Evolutionary conservation across 30 jellyfish, hydroid and myxozoan species (phyloP).

Genomic region (Calvadosia cruxmelitensis): DNA sequence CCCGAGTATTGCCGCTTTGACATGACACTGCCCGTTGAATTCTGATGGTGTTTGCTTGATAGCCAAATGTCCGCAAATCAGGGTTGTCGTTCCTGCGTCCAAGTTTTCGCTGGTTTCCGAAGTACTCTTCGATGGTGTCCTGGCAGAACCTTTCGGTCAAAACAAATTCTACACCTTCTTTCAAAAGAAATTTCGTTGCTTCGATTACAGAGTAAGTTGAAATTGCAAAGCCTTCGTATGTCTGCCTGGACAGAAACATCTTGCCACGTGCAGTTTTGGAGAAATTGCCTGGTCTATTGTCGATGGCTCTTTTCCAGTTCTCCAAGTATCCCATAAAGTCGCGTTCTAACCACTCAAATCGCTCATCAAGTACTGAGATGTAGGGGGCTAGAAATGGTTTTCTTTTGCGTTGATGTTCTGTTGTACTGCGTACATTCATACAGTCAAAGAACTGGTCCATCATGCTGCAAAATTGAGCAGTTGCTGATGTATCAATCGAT

Average conservation of each 20-base stretch:
- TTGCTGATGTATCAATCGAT: slow-evolving; percentile 22
- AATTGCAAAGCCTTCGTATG: slow-evolving; percentile 31
- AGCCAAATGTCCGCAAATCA: not conserved
- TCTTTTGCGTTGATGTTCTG: slow-evolving; percentile 15
- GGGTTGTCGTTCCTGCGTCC: slow-evolving; percentile 3
- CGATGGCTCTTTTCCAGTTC: slow-evolving; percentile 28
- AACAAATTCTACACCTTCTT: slow-evolving; percentile 12
- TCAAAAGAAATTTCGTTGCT: slow-evolving; percentile 31
- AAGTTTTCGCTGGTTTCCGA: slow-evolving; percentile 7
- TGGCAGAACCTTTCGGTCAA: slow-evolving; percentile 25
- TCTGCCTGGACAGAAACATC: slow-evolving; percentile 40
- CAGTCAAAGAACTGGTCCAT: slow-evolving; percentile 44
- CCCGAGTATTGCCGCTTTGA: slow-evolving; percentile 4
- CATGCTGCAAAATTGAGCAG: slow-evolving; percentile 30
- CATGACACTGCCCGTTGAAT: not conserved
- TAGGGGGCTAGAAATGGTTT: slow-evolving; percentile 31
- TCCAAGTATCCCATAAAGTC: slow-evolving; percentile 20
- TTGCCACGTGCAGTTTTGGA: slow-evolving; percentile 7
- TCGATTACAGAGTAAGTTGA: slow-evolving; percentile 15
- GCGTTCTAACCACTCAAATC: slow-evolving; percentile 24
- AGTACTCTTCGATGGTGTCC: too few relatives aligned
- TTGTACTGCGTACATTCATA: slow-evolving; percentile 34
- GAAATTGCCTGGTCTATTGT: slow-evolving; percentile 18
- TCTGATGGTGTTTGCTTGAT: not conserved
- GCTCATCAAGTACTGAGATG: slow-evolving; percentile 10